Evolutionary conservation across 2,888 invertebrate species (phyloP).

Genomic region (Leptinotarsa juncta): DNA sequence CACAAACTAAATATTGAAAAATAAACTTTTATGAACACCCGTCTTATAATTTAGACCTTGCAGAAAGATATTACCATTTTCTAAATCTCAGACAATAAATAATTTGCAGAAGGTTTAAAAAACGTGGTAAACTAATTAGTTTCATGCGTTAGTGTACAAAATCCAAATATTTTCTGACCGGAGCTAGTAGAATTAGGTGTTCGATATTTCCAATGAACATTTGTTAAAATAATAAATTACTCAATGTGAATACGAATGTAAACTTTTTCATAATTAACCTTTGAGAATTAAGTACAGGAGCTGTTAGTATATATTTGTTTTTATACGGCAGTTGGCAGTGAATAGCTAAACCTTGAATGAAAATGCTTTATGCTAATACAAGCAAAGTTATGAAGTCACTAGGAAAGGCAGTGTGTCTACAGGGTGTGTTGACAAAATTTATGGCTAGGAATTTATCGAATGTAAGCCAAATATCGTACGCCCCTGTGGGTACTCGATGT

Average conservation of each 20-base stretch:
- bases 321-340: constrained; percentile 2
- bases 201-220: neutral
- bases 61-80: too few relatives aligned
- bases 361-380: neutral
- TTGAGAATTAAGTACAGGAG: neutral
- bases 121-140: too few relatives aligned
- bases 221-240: constrained; percentile 1
- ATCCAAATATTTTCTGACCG: neutral
- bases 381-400: neutral
- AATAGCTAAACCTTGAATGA: constrained; percentile 2
- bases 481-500: neutral
- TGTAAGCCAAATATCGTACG: neutral
- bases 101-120: too few relatives aligned
- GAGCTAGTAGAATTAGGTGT: neutral
- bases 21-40: too few relatives aligned
- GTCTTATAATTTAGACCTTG: too few relatives aligned
- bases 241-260: neutral
- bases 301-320: neutral
- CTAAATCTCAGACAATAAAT: too few relatives aligned
- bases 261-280: constrained; percentile 7
- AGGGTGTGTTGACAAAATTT: neutral
- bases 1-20: too few relatives aligned
- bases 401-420: neutral
- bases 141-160: neutral
- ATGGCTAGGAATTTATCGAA: too few relatives aligned